These are phyloP conservation scores for Brachyhypopomus occidentalis DNA, from an alignment of 2,113 vertebrate species.

Conservation along the genomic window DNA sequence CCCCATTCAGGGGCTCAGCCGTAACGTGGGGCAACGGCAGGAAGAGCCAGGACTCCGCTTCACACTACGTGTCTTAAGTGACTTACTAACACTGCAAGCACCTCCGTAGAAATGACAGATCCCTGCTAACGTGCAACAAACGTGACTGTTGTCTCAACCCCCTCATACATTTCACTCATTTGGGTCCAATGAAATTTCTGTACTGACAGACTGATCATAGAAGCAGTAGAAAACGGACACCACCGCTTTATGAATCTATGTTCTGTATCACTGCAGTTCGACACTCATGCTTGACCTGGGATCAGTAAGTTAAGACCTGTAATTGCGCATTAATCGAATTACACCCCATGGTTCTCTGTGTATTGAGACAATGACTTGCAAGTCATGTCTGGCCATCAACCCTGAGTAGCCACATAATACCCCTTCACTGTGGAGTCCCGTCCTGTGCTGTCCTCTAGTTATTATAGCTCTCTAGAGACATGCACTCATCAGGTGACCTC, in stretches of 20 bases:
- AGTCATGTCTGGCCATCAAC: neutral
- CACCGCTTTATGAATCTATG: no score
- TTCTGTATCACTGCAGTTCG: neutral
- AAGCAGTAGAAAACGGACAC: no score
- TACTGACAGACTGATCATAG: no score
- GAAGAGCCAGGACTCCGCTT: neutral
- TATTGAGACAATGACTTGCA: neutral
- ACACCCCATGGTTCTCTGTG: neutral
- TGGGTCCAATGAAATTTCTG: no score
- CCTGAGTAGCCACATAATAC: neutral
- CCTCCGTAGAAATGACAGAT: no score
- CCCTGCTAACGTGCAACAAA: no score
- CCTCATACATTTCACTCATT: no score
- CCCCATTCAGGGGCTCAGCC: neutral
- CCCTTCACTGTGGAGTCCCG: neutral
- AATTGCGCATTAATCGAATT: neutral
- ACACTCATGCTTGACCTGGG: neutral
- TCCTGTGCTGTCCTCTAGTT: neutral
- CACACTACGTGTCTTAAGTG: no score
- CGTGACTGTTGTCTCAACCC: neutral
- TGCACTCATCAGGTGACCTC: neutral
- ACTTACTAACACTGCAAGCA: no score
- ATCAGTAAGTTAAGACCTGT: neutral
- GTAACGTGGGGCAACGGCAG: neutral
- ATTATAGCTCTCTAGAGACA: neutral